Evolutionary conservation across 2,113 vertebrate genomes (phyloP).

Genomic region (Saiga tatarica): DNA sequence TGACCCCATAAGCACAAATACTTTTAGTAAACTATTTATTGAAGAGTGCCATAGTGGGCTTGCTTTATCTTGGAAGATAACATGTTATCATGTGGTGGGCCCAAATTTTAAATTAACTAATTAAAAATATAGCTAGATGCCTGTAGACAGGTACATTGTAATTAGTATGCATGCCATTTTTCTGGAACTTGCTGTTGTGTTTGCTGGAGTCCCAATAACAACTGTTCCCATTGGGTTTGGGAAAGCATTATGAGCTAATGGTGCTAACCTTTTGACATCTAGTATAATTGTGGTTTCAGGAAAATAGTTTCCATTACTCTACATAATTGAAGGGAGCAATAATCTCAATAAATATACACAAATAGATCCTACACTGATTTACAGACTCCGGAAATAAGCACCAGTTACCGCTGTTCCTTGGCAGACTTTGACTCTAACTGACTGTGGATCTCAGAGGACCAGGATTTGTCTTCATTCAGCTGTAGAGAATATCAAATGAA

Average conservation of each 20-base stretch:
- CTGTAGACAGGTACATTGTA: not conserved
- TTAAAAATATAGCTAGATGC: conserved; percentile 1
- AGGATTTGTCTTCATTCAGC: conserved; percentile 56
- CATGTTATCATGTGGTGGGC: not conserved
- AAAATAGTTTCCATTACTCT: conserved; percentile 50
- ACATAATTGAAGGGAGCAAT: conserved; percentile 39
- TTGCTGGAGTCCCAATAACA: conserved; percentile 46
- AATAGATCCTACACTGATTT: conserved; percentile 64
- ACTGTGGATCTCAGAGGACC: conserved; percentile 28
- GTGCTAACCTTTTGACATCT: conserved; percentile 32
- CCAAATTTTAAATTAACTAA: conserved; percentile 41
- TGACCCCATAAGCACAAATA: not conserved
- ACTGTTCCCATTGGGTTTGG: conserved; percentile 7
- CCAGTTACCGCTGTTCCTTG: conserved; percentile 47
- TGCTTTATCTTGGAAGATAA: conserved; percentile 22
- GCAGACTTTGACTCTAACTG: conserved; percentile 48
- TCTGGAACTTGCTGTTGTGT: not conserved
- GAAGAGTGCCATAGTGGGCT: not conserved
- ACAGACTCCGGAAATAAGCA: conserved; percentile 40
- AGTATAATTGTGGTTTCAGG: conserved; percentile 52
- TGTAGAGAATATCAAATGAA: conserved; percentile 50
- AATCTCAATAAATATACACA: conserved; percentile 40
- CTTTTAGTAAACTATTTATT: not conserved
- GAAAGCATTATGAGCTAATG: conserved; percentile 31
- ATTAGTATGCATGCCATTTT: conserved; percentile 11